These are phyloP conservation scores for Bryconaethiops microstoma DNA, from an alignment of 2,797 vertebrate genomes.

Conservation along the genomic window DNA sequence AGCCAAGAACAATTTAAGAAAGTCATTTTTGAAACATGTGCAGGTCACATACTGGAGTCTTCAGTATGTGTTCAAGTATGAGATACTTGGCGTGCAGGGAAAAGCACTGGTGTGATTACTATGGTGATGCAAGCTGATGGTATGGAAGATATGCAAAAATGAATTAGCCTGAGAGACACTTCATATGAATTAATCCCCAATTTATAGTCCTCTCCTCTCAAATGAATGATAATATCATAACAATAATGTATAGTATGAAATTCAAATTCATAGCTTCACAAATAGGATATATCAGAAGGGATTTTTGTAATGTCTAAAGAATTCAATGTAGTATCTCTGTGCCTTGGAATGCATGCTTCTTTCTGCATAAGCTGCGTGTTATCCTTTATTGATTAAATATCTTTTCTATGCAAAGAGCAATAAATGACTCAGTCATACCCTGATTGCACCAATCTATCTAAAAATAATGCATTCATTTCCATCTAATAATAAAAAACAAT, in stretches of 20 bases:
- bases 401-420: too few species aligned
- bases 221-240: neutral
- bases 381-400: neutral
- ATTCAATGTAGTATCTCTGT: neutral
- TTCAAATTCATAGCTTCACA: neutral
- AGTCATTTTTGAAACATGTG: too few species aligned
- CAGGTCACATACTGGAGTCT: neutral
- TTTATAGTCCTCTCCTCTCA: neutral
- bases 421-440: neutral
- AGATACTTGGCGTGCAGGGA: neutral
- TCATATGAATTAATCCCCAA: neutral
- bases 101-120: neutral
- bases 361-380: neutral
- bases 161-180: neutral
- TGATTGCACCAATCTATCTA: constrained; percentile 4
- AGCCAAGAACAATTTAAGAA: too few species aligned
- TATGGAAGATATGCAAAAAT: neutral
- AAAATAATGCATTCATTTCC: constrained; percentile 2
- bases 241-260: neutral
- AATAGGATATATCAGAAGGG: neutral
- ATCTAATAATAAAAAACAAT: constrained; percentile 1
- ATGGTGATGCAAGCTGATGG: neutral
- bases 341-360: neutral
- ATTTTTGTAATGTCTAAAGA: neutral
- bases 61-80: neutral